A percentile compares a stretch with the other conserved stretches of the same genome.
Conservation (phyloP, 2,113 vertebrate species). For the Neopipo cinnamomea region DNA sequence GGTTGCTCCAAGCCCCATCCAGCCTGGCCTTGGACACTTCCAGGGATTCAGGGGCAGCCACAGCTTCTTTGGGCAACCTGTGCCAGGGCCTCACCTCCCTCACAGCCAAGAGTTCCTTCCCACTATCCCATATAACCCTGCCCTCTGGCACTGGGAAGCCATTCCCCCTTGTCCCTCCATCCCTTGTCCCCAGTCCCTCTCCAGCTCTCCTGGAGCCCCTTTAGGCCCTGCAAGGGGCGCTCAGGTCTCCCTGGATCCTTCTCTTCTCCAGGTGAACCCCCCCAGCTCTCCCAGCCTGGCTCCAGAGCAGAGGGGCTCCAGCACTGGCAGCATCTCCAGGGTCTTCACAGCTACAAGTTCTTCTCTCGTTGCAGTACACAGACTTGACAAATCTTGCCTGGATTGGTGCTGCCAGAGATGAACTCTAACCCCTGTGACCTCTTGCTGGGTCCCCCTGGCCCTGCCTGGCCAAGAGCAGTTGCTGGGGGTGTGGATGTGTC, state of each 20-base stretch:
- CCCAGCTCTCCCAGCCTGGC: not conserved
- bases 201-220: not conserved
- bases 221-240: not conserved
- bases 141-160: not conserved
- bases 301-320: not conserved
- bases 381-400: not conserved
- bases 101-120: not conserved
- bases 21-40: not conserved
- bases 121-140: rapidly evolving
- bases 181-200: not conserved
- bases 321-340: not conserved
- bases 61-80: not conserved
- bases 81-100: not conserved
- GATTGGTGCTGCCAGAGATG: not conserved
- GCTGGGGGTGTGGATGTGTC: not conserved
- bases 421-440: not conserved
- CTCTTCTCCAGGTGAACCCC: not conserved
- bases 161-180: not conserved
- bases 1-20: rapidly evolving
- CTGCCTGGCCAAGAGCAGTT: not conserved
- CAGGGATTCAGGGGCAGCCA: not conserved
- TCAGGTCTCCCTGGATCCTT: not conserved
- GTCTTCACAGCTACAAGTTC: not conserved
- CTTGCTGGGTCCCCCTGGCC: not conserved
- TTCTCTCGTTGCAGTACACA: not conserved